Percentiles rank a stretch among this genome's conserved stretches.
These are phyloP conservation scores for Poeciliopsis turrubarensis DNA, from an alignment of 2,113 vertebrate genomes.

Conservation along the genomic window DNA sequence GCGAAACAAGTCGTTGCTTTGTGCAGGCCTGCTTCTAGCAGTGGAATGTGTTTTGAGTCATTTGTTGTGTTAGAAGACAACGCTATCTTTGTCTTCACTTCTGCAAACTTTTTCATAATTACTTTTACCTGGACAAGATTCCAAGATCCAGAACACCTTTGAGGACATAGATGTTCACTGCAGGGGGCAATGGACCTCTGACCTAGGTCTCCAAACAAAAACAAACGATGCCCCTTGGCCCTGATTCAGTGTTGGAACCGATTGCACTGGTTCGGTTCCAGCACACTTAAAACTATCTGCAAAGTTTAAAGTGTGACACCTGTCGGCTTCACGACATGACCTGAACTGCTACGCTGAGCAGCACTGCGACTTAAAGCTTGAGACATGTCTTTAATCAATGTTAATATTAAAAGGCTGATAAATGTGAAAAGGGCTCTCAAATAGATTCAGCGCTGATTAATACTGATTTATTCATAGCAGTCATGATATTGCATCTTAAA, in stretches of 20 bases:
- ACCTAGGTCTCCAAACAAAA: background rate
- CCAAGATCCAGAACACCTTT: background rate
- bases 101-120: background rate
- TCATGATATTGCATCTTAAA: conserved; percentile 64
- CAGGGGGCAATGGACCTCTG: background rate
- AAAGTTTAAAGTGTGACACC: too few relatives aligned
- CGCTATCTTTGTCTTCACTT: background rate
- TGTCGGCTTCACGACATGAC: background rate
- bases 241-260: background rate
- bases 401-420: conserved; percentile 80
- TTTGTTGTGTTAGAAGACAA: background rate
- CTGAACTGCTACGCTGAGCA: conserved; percentile 41
- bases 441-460: conserved; percentile 71
- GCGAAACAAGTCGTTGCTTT: too few relatives aligned
- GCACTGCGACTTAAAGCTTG: conserved; percentile 54
- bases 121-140: background rate
- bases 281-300: too few relatives aligned
- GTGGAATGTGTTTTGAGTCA: background rate
- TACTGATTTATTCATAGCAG: conserved; percentile 77
- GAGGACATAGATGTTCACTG: too few relatives aligned
- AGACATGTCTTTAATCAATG: conserved; percentile 73
- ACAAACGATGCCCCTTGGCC: background rate
- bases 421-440: conserved; percentile 71
- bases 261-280: too few relatives aligned
- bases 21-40: background rate